Evolutionary conservation across 2,113 vertebrate genomes (phyloP).

Genomic region (Synodontis membranacea): DNA sequence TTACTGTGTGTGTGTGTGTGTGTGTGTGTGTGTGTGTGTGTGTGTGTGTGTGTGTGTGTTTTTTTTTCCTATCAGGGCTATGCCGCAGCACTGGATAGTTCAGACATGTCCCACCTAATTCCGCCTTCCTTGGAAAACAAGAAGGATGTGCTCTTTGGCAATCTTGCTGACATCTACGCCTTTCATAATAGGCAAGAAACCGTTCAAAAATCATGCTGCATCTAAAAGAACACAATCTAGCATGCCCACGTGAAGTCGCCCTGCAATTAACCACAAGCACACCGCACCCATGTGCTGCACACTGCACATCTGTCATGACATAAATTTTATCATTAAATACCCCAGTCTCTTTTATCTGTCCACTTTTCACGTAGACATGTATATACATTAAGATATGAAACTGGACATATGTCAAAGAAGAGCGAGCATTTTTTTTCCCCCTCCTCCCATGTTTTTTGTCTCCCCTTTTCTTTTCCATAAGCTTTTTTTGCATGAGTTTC

Average conservation of each 20-base stretch:
- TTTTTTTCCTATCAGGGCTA: conserved; percentile 77
- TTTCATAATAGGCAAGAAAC: conserved; percentile 85
- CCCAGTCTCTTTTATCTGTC: not conserved
- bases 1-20: too few relatives aligned
- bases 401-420: not conserved
- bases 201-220: not conserved
- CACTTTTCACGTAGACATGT: not conserved
- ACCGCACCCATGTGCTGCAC: not conserved
- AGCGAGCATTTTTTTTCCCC: not conserved
- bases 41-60: too few relatives aligned
- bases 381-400: not conserved
- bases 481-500: not conserved
- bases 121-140: conserved; percentile 85
- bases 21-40: too few relatives aligned
- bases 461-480: not conserved
- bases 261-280: not conserved
- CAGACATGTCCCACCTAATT: conserved; percentile 83
- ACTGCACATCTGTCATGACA: not conserved
- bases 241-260: not conserved
- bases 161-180: conserved; percentile 88
- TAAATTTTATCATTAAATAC: not conserved
- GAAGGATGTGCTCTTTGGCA: conserved; percentile 90
- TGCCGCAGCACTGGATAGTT: conserved; percentile 85
- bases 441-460: not conserved
- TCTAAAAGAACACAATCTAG: not conserved